A percentile compares a stretch with the other conserved stretches of the same genome.
Conservation (phyloP, 2,797 vertebrate genomes). For the Psittacula echo region DNA sequence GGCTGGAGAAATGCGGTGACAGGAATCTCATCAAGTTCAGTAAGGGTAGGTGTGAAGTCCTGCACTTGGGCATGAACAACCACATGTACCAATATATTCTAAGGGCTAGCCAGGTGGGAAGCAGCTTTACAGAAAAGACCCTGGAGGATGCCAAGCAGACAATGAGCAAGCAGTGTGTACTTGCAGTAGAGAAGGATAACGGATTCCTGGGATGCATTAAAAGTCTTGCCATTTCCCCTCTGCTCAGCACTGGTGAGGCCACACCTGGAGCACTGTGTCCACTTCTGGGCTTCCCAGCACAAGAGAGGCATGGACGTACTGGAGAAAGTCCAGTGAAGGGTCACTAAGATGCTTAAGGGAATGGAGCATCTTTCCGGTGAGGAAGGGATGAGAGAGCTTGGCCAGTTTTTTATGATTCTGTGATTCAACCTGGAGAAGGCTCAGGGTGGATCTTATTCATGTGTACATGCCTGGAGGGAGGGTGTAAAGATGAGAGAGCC, state of each 20-base stretch:
- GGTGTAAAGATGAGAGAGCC: neutral
- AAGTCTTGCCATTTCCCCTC: neutral
- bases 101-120: neutral
- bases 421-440: neutral
- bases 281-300: neutral
- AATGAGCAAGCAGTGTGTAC: neutral
- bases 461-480: neutral
- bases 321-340: neutral
- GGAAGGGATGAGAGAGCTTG: neutral
- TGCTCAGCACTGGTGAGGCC: neutral
- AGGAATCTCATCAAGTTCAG: neutral
- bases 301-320: neutral
- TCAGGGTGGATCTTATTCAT: neutral
- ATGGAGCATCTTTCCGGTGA: neutral
- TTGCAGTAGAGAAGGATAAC: neutral
- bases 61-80: neutral
- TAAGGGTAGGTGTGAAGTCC: neutral
- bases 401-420: neutral
- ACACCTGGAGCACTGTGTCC: neutral
- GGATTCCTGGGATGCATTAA: neutral
- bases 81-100: neutral
- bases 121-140: neutral
- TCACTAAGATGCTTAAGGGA: neutral
- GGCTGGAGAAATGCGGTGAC: neutral
- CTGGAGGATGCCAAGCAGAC: neutral